Evolutionary conservation across 2,797 vertebrate species (phyloP).

Genomic region (Pseudomugil tenellus): DNA sequence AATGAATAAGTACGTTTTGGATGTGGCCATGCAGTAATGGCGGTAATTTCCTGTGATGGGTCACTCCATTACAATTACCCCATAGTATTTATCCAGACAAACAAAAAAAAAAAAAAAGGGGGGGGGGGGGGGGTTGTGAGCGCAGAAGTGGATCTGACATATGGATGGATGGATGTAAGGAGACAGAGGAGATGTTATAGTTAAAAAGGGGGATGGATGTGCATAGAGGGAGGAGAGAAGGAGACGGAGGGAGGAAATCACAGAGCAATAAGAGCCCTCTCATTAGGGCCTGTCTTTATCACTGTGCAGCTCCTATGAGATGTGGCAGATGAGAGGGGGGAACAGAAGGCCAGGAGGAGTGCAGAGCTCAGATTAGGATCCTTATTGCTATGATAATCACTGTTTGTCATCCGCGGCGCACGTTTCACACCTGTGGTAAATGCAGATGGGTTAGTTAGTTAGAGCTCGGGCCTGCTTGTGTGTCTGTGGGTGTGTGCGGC

Average conservation of each 20-base stretch:
- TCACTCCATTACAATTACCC: conserved; percentile 77
- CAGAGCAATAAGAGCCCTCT: conserved; percentile 75
- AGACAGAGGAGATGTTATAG: conserved; percentile 44
- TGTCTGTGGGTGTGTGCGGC: not conserved
- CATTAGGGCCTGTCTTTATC: conserved; percentile 78
- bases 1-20: conserved; percentile 60
- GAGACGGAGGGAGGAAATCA: conserved; percentile 61
- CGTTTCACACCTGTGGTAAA: conserved; percentile 77
- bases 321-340: conserved; percentile 73
- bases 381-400: conserved; percentile 80
- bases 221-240: not conserved
- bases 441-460: conserved; percentile 64
- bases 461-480: conserved; percentile 19
- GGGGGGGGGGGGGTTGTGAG: conserved; percentile 11
- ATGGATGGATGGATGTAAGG: conserved; percentile 30
- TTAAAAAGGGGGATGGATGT: conserved; percentile 41
- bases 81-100: conserved; percentile 74
- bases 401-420: conserved; percentile 75
- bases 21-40: conserved; percentile 49
- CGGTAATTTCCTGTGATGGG: conserved; percentile 69
- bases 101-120: conserved; percentile 40
- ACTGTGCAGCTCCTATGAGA: conserved; percentile 68
- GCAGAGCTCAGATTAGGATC: conserved; percentile 71
- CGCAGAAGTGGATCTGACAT: conserved; percentile 45
- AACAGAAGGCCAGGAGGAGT: conserved; percentile 76